These are phyloP conservation scores for Manis pentadactyla DNA, from an alignment of 2,797 vertebrate species.

Conservation along the genomic window DNA sequence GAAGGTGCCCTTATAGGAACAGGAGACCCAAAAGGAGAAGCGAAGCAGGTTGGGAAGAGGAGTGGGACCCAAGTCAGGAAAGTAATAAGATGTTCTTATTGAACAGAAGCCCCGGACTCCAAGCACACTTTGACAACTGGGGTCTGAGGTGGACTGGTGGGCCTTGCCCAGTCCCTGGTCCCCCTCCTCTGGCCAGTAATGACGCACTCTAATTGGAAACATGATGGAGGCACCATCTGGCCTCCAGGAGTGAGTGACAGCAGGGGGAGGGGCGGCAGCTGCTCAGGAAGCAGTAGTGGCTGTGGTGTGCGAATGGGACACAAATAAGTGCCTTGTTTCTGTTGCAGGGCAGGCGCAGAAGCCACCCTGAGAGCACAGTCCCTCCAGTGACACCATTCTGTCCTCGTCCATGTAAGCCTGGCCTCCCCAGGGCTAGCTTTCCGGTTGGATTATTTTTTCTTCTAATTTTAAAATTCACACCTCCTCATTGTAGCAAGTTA, in stretches of 20 bases:
- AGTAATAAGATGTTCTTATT: too few relatives aligned
- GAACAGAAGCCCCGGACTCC: not conserved
- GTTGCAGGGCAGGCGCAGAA: accelerated
- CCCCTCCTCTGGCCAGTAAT: not conserved
- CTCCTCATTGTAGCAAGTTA: not conserved
- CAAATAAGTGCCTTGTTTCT: not conserved
- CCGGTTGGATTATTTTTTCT: not conserved
- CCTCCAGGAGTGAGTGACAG: not conserved
- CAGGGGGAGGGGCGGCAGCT: not conserved
- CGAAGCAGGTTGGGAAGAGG: not conserved
- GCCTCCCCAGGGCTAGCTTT: not conserved
- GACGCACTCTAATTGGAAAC: not conserved
- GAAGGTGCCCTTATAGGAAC: not conserved
- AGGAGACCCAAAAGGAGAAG: not conserved
- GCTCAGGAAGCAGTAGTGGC: not conserved
- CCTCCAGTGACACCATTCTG: not conserved
- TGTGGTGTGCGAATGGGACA: not conserved
- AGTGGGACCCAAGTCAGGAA: not conserved
- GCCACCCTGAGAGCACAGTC: too few relatives aligned
- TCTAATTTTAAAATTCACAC: not conserved
- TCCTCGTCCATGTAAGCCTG: not conserved
- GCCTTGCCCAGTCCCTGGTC: accelerated
- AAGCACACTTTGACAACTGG: not conserved
- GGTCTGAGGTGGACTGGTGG: not conserved
- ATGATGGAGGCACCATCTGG: not conserved